Evolutionary conservation across 2,888 invertebrate genomes (phyloP).

Genomic region (Gymnoscelis rufifasciata): DNA sequence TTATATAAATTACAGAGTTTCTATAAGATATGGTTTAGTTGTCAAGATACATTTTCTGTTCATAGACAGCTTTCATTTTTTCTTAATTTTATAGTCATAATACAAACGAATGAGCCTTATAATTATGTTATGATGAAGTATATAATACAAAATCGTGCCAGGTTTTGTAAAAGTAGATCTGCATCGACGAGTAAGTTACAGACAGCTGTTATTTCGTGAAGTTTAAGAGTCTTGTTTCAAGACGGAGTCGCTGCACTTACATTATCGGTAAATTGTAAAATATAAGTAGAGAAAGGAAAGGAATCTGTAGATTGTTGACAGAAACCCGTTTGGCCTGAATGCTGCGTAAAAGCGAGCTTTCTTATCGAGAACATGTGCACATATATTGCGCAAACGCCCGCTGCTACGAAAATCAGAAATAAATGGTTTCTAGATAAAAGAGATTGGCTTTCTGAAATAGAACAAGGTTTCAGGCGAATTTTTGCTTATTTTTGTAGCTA

Average conservation of each 20-base stretch:
- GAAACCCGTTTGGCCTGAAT: constrained; percentile 11
- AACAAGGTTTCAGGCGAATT: constrained; percentile 18
- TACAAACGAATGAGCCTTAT: too few species aligned
- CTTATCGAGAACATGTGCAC: constrained; percentile 68
- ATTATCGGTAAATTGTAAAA: neutral
- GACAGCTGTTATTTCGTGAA: too few species aligned
- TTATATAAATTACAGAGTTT: too few species aligned
- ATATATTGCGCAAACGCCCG: constrained; percentile 61
- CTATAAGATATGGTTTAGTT: too few species aligned
- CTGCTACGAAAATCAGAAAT: constrained; percentile 30
- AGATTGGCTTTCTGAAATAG: constrained; percentile 22
- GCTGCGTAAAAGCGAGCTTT: constrained; percentile 60
- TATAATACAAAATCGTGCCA: too few species aligned
- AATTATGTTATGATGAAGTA: too few species aligned
- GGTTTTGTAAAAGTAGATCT: too few species aligned
- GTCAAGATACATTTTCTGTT: too few species aligned
- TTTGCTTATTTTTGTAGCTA: constrained; percentile 13
- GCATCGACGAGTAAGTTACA: too few species aligned
- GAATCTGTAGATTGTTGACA: neutral
- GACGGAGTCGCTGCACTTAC: neutral
- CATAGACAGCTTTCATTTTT: too few species aligned
- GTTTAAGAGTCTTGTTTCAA: too few species aligned
- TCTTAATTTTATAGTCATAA: too few species aligned
- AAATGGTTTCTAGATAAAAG: constrained; percentile 30
- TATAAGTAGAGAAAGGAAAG: neutral